Conservation (phyloP, 2,888 invertebrate genomes). For the Pristionchus mayeri region DNA sequence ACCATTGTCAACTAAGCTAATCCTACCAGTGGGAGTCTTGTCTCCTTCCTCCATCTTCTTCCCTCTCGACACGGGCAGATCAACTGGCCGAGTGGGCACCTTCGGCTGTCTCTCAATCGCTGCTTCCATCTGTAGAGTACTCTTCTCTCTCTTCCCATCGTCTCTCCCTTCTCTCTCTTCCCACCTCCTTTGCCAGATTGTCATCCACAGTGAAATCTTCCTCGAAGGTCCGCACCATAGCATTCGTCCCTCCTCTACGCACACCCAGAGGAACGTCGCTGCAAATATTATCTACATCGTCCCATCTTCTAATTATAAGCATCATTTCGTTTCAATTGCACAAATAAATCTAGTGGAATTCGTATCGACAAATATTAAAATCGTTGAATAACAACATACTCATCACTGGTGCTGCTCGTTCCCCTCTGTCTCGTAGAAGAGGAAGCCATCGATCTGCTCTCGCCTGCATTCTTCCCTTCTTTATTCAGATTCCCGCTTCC, state of each 20-base stretch:
- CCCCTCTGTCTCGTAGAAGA: neutral
- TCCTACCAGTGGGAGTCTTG: constrained; percentile 32
- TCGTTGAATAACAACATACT: constrained; percentile 50
- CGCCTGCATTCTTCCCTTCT: no score
- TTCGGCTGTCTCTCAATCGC: constrained; percentile 15
- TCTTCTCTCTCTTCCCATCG: constrained; percentile 29
- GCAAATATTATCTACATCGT: neutral
- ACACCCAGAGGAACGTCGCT: constrained; percentile 36
- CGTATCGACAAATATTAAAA: no score
- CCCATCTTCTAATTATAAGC: no score
- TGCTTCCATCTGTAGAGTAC: constrained; percentile 20
- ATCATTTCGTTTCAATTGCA: neutral
- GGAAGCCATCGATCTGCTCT: neutral
- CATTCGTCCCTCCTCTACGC: constrained; percentile 56
- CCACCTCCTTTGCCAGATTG: constrained; percentile 58
- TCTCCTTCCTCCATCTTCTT: neutral
- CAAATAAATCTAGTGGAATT: no score
- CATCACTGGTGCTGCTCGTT: constrained; percentile 49
- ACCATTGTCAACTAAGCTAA: no score
- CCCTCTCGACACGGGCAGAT: neutral
- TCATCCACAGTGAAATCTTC: constrained; percentile 70
- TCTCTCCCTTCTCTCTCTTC: constrained; percentile 48
- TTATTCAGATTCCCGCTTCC: no score
- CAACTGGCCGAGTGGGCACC: neutral
- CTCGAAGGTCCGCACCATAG: constrained; percentile 69